Conservation (phyloP, 64 coral and sea anemone genomes). For the Montipora foliosa region DNA sequence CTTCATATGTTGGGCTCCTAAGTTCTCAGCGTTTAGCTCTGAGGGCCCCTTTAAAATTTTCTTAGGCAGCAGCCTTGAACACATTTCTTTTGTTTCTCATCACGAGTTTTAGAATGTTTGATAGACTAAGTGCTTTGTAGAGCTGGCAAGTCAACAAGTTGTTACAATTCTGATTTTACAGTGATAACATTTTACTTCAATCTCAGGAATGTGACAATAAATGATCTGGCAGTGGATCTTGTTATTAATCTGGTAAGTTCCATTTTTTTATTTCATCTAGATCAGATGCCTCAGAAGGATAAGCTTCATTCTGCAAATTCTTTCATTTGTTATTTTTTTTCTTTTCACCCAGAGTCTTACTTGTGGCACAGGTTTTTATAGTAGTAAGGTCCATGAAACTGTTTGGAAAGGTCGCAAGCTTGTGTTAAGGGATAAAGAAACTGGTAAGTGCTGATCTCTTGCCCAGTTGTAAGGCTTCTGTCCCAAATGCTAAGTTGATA, state of each 20-base stretch:
- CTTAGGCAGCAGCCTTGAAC: too few relatives aligned
- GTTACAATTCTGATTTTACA: too few relatives aligned
- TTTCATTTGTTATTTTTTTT: not conserved
- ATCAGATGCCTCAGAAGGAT: too few relatives aligned
- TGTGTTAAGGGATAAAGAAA: slow-evolving; percentile 87
- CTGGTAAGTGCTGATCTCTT: slow-evolving; percentile 16
- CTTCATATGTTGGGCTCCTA: too few relatives aligned
- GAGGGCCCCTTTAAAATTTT: too few relatives aligned
- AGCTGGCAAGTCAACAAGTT: too few relatives aligned
- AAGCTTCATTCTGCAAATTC: too few relatives aligned
- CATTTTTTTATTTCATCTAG: not conserved
- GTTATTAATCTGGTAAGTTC: slow-evolving; percentile 86
- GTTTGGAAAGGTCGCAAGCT: slow-evolving; percentile 89
- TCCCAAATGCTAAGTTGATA: too few relatives aligned
- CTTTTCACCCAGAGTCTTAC: slow-evolving; percentile 67
- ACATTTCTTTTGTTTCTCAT: too few relatives aligned
- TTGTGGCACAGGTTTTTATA: slow-evolving; percentile 95
- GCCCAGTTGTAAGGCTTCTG: not conserved
- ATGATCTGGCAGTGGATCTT: slow-evolving; percentile 83
- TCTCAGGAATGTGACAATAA: slow-evolving; percentile 84
- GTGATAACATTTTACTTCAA: not conserved
- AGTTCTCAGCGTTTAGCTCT: too few relatives aligned
- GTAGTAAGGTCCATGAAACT: slow-evolving; percentile 76
- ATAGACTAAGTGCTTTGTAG: too few relatives aligned
- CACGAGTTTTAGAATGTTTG: too few relatives aligned